A percentile compares a stretch with the other conserved stretches of the same genome.
Evolutionary conservation across 1,140 invertebrate species (phyloP).

Genomic region (Lineus longissimus): DNA sequence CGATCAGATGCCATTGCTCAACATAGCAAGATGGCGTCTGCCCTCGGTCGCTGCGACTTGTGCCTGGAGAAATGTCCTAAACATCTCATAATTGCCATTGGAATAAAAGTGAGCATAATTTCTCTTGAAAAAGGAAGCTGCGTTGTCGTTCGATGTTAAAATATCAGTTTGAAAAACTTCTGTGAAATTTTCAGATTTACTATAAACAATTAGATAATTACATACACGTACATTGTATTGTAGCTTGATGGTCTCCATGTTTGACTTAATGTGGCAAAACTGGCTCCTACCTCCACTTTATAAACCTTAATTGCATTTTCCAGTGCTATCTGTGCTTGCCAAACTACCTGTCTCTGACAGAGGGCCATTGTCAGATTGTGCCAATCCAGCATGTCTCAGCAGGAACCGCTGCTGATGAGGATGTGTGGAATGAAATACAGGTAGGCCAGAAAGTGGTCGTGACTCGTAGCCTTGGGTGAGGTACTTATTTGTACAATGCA

Average conservation of each 20-base stretch:
- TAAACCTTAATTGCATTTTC: constrained; percentile 22
- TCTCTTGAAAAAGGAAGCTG: not conserved
- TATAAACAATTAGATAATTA: too few relatives aligned
- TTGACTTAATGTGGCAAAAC: constrained; percentile 14
- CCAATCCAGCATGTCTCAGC: constrained; percentile 77
- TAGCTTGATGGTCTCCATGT: constrained; percentile 9
- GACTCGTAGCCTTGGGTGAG: too few relatives aligned
- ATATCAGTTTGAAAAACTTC: not conserved
- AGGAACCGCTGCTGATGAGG: constrained; percentile 82
- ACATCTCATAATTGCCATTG: constrained; percentile 80
- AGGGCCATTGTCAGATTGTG: constrained; percentile 82
- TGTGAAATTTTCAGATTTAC: not conserved
- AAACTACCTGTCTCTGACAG: constrained; percentile 70
- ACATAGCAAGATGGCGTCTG: constrained; percentile 65
- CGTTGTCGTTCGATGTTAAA: not conserved
- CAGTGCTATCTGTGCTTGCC: constrained; percentile 76
- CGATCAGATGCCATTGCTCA: constrained; percentile 68
- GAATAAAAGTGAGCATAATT: constrained; percentile 63
- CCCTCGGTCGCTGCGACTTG: constrained; percentile 73
- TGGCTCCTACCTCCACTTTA: too few relatives aligned
- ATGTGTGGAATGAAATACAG: constrained; percentile 85
- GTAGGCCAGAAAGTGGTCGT: constrained; percentile 51
- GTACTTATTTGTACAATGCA: not conserved
- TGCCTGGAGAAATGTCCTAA: constrained; percentile 83
- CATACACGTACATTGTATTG: too few relatives aligned